Conservation (phyloP, 2,888 invertebrate genomes). For the Tineola bisselliella region DNA sequence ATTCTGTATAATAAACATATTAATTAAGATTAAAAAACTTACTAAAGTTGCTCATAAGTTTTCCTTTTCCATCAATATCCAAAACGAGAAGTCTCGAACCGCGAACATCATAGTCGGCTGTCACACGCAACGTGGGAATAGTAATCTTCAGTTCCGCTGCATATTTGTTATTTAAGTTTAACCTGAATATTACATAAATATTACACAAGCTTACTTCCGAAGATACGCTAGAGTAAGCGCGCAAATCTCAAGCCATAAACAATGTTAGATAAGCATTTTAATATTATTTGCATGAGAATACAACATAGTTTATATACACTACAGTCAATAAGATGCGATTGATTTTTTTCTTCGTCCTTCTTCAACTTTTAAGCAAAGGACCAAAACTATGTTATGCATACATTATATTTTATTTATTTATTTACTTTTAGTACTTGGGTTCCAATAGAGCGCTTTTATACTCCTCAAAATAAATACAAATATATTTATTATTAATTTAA, state of each 20-base stretch:
- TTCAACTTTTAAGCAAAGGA: no score
- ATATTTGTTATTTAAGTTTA: conserved; percentile 70
- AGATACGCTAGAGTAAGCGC: not conserved
- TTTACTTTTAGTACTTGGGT: no score
- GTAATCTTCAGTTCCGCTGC: conserved; percentile 70
- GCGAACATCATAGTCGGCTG: conserved; percentile 72
- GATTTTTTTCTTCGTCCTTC: no score
- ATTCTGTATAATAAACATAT: no score
- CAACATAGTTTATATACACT: no score
- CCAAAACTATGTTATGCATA: no score
- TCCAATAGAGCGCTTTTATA: no score
- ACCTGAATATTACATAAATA: conserved; percentile 39
- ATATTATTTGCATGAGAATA: no score
- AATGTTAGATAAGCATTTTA: not conserved
- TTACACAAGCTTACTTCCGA: not conserved
- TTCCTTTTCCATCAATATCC: conserved; percentile 76
- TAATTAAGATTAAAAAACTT: conserved; percentile 34
- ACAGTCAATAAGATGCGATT: no score
- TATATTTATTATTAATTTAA: no score
- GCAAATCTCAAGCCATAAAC: not conserved
- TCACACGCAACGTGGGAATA: conserved; percentile 71
- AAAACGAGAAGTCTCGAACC: conserved; percentile 77
- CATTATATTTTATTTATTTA: no score
- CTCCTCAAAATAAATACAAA: no score
- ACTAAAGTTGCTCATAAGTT: conserved; percentile 75